Evolutionary conservation across 2,888 invertebrate genomes (phyloP).

Genomic region (Synergus gifuensis): DNA sequence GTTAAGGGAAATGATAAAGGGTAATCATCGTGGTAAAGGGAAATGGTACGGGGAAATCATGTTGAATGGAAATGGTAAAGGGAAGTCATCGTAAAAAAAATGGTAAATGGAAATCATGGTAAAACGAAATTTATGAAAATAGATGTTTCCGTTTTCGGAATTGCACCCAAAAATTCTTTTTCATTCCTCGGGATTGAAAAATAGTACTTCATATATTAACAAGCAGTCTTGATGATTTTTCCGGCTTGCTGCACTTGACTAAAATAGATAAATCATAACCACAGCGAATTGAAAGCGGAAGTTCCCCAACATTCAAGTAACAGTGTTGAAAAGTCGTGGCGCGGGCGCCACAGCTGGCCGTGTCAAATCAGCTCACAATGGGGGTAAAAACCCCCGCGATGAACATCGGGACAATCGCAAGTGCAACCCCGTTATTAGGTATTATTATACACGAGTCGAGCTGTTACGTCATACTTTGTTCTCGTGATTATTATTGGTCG

Average conservation of each 20-base stretch:
- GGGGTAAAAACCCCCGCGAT: conserved; percentile 61
- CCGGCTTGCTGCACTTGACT: conserved; percentile 19
- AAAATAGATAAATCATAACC: conserved; percentile 39
- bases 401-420: conserved; percentile 52
- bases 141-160: too few species aligned
- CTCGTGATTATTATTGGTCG: conserved; percentile 51
- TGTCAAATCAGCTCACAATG: conserved; percentile 70
- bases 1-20: too few species aligned
- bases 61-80: too few species aligned
- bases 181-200: too few species aligned
- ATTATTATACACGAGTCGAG: conserved; percentile 52
- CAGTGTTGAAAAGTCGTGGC: conserved; percentile 45
- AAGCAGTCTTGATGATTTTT: background rate
- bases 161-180: too few species aligned
- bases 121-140: too few species aligned
- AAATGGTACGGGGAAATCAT: too few species aligned
- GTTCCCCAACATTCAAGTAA: conserved; percentile 6
- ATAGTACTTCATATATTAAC: too few species aligned
- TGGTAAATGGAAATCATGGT: too few species aligned
- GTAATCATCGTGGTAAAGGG: too few species aligned
- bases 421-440: conserved; percentile 53
- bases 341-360: conserved; percentile 72
- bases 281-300: conserved; percentile 33
- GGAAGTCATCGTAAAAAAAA: too few species aligned
- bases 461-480: conserved; percentile 48